Conservation (phyloP, 2,797 vertebrate genomes). For the Melanotaenia pygmaea region DNA sequence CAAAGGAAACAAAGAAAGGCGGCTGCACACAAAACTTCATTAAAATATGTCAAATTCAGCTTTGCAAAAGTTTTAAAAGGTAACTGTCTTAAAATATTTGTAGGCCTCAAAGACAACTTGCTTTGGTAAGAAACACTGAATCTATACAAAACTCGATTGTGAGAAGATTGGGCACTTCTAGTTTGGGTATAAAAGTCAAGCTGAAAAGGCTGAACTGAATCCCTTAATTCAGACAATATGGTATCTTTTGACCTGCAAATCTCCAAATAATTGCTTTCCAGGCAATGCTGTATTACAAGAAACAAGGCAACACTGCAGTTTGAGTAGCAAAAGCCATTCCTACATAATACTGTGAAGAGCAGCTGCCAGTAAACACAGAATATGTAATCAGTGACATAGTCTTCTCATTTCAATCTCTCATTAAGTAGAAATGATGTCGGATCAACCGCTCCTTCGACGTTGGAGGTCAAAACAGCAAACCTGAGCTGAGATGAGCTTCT, state of each 20-base stretch:
- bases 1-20: not conserved
- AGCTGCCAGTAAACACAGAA: constrained; percentile 50
- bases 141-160: not conserved
- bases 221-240: not conserved
- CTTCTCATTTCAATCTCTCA: constrained; percentile 22
- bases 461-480: constrained; percentile 13
- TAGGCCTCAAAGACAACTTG: not conserved
- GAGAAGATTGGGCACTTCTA: not conserved
- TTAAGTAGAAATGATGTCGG: constrained; percentile 7
- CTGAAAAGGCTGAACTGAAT: not conserved
- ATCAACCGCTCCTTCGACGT: not conserved
- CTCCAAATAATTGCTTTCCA: not conserved
- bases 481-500: constrained; percentile 9
- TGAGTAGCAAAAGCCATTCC: constrained; percentile 45
- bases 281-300: constrained; percentile 4
- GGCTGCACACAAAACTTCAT: not conserved
- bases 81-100: not conserved
- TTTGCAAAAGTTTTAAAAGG: not conserved
- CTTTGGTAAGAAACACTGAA: not conserved
- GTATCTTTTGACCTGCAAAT: constrained; percentile 27
- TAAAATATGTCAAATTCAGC: not conserved
- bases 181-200: not conserved
- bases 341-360: constrained; percentile 42
- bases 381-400: constrained; percentile 9
- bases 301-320: constrained; percentile 40